Conservation (phyloP, 2,113 vertebrate genomes). For the Neofelis nebulosa region DNA sequence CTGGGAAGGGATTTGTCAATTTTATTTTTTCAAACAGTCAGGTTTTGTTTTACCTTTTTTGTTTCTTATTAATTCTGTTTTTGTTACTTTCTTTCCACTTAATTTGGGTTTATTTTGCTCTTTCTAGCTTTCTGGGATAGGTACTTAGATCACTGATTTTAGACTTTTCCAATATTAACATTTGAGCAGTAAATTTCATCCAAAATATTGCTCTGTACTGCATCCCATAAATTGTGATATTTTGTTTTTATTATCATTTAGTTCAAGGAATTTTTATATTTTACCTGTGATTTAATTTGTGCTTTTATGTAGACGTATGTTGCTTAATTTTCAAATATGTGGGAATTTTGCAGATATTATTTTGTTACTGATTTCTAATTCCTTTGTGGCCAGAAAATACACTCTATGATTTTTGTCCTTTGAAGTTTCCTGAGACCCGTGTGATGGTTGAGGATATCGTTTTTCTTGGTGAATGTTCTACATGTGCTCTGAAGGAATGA, state of each 20-base stretch:
- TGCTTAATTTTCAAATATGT: slow-evolving; percentile 44
- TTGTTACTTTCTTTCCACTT: slow-evolving; percentile 3
- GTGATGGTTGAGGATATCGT: not conserved
- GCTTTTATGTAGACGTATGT: not conserved
- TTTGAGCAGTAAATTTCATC: not conserved
- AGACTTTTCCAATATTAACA: not conserved
- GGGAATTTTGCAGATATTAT: not conserved
- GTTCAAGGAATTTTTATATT: slow-evolving; percentile 33
- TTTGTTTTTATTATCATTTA: slow-evolving; percentile 5
- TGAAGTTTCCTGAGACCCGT: not conserved
- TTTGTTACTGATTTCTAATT: not conserved
- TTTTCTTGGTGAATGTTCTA: not conserved
- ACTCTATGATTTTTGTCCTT: not conserved
- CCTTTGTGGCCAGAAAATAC: not conserved
- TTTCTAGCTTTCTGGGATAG: not conserved
- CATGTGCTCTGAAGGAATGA: not conserved
- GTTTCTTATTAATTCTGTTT: not conserved
- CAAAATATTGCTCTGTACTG: not conserved
- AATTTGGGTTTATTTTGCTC: not conserved
- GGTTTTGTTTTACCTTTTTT: not conserved
- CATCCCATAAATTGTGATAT: not conserved
- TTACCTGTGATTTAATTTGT: not conserved
- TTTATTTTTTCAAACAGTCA: not conserved
- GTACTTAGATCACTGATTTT: not conserved
- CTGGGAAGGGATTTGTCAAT: not conserved